A percentile compares a stretch with the other conserved stretches of the same genome.
phyloP scores from a whole-genome alignment of 1,140 invertebrate species.

The Drosophila nigromelanica region DNA sequence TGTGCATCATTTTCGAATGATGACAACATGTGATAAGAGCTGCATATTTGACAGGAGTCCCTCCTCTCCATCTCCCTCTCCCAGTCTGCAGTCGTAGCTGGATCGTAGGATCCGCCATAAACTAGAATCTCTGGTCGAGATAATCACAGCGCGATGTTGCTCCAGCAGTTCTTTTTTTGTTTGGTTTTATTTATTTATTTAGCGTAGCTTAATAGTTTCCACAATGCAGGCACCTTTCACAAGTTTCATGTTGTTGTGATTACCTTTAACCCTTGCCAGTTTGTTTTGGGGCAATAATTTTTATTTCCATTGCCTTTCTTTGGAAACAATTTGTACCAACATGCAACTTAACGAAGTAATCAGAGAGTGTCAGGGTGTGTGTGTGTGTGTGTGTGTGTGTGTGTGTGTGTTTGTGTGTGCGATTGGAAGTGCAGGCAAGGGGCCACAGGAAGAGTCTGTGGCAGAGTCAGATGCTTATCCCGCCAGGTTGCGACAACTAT shows the following conservation, averaged over 20 bases:
- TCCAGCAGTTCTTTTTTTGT: constrained; percentile 6
- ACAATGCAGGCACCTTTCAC: constrained; percentile 66
- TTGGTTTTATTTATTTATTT: constrained; percentile 26
- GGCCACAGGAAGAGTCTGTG: constrained; percentile 18
- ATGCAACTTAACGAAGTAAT: constrained; percentile 79
- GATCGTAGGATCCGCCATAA: constrained; percentile 64
- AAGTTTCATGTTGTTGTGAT: constrained; percentile 68
- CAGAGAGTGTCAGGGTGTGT: constrained; percentile 26
- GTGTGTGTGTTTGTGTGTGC: too few relatives aligned
- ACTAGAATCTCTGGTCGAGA: constrained; percentile 47
- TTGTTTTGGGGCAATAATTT: constrained; percentile 63
- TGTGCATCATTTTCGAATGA: constrained; percentile 44
- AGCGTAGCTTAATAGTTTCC: constrained; percentile 40
- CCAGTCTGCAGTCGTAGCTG: constrained; percentile 41
- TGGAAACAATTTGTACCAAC: constrained; percentile 81
- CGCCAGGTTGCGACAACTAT: constrained; percentile 73
- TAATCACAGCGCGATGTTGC: constrained; percentile 39
- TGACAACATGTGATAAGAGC: constrained; percentile 69
- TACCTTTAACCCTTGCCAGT: constrained; percentile 72
- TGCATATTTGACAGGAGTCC: constrained; percentile 69
- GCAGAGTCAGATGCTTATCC: constrained; percentile 73
- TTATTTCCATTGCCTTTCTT: constrained; percentile 79
- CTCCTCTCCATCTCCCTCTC: neutral
- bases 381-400: neutral
- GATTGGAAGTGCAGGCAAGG: constrained; percentile 2